A percentile compares a stretch with the other conserved stretches of the same genome.
phyloP scores from a whole-genome alignment of 2,113 vertebrate species.

The Thryonomys swinderianus region DNA sequence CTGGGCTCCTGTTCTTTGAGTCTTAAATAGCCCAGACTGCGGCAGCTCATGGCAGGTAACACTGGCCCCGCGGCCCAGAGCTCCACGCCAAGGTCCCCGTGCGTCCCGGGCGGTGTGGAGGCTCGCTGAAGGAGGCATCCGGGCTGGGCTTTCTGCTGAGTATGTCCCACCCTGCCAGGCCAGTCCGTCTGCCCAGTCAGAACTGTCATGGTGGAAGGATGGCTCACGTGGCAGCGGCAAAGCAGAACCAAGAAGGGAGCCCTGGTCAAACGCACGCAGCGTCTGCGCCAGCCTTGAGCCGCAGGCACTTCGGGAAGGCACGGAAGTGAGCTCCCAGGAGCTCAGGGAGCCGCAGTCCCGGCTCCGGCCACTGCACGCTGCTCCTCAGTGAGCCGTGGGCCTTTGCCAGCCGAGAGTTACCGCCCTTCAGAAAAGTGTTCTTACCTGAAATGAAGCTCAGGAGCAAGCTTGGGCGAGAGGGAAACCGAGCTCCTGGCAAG shows the following conservation, averaged over 20 bases:
- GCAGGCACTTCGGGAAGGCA: rapidly evolving
- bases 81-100: rapidly evolving
- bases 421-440: not conserved
- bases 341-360: rapidly evolving
- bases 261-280: not conserved
- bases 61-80: rapidly evolving
- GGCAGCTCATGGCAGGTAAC: not conserved
- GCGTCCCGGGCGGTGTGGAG: not conserved
- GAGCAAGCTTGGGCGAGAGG: not conserved
- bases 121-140: rapidly evolving
- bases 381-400: not conserved
- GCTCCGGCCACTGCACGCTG: rapidly evolving
- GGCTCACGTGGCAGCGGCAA: rapidly evolving
- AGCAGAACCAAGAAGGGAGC: not conserved
- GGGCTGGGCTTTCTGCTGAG: not conserved
- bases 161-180: rapidly evolving
- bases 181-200: not conserved
- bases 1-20: not conserved
- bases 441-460: not conserved
- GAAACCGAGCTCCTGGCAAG: too few species aligned
- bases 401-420: not conserved
- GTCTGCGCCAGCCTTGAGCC: rapidly evolving
- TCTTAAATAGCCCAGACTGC: not conserved
- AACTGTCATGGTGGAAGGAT: not conserved
- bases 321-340: rapidly evolving